A percentile compares a stretch with the other conserved stretches of the same genome.
phyloP scores from a whole-genome alignment of 2,797 vertebrate genomes.

The Lerista edwardsae region DNA sequence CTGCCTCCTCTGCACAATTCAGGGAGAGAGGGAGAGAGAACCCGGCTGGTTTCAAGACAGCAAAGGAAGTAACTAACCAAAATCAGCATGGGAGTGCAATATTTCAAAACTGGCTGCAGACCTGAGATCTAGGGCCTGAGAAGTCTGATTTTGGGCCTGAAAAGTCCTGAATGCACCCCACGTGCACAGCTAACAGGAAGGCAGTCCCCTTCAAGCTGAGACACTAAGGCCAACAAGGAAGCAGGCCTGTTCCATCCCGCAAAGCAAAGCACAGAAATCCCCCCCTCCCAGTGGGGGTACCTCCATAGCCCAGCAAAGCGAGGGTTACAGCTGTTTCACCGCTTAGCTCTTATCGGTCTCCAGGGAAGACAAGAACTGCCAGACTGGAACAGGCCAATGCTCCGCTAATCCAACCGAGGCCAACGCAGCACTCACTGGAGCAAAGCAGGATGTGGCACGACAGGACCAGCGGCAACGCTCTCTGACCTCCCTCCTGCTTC shows the following conservation, averaged over 20 bases:
- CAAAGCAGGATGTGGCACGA: background rate
- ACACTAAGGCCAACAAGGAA: background rate
- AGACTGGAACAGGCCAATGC: conserved; percentile 15
- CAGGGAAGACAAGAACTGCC: conserved; percentile 26
- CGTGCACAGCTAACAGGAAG: too few relatives aligned
- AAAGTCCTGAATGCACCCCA: background rate
- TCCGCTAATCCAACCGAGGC: conserved; percentile 16
- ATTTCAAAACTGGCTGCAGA: background rate
- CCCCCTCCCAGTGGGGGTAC: background rate
- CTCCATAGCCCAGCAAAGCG: background rate
- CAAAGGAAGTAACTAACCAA: background rate
- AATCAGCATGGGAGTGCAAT: background rate
- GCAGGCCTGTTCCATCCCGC: background rate
- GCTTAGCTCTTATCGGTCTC: conserved; percentile 20
- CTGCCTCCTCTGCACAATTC: background rate
- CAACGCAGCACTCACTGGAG: background rate
- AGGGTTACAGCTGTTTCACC: conserved; percentile 18
- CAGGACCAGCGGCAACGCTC: background rate
- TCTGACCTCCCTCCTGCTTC: background rate
- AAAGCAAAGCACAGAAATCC: background rate
- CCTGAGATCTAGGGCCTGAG: too few relatives aligned
- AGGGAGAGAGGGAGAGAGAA: background rate
- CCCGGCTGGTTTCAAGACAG: background rate
- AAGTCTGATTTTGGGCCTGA: background rate
- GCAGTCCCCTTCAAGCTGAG: background rate